Evolutionary conservation across 2,888 invertebrate species (phyloP).

Genomic region (Criorhina ranunculi): DNA sequence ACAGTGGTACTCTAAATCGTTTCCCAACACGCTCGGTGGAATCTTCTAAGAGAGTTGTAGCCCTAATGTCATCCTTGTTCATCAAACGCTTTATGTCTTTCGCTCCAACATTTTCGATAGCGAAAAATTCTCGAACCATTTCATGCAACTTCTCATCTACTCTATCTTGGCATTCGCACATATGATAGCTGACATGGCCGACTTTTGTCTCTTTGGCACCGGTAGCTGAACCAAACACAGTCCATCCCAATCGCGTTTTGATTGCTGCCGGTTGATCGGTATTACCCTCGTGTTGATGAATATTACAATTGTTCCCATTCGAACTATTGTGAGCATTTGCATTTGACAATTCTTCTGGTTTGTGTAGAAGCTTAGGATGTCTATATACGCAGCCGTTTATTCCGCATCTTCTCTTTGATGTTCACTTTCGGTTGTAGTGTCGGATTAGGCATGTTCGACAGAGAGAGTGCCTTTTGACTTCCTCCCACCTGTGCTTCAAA

Average conservation of each 20-base stretch:
- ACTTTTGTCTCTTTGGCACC: not conserved
- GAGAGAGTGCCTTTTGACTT: not conserved
- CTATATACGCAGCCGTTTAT: not conserved
- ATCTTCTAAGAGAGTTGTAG: not conserved
- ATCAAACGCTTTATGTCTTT: too few species aligned
- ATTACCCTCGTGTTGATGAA: too few species aligned
- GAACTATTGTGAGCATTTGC: not conserved
- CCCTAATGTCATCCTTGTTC: not conserved
- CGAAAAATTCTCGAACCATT: too few species aligned
- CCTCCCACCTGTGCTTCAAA: constrained; percentile 1
- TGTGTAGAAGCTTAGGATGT: not conserved
- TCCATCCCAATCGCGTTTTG: constrained; percentile 74
- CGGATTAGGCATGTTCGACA: not conserved
- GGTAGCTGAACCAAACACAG: not conserved
- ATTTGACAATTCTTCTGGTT: not conserved
- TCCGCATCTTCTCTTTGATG: constrained; percentile 3
- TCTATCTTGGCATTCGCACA: constrained; percentile 49
- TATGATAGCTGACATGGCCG: constrained; percentile 20
- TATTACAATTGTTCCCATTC: too few species aligned
- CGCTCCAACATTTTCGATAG: too few species aligned
- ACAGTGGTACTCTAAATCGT: constrained; percentile 10
- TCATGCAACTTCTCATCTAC: too few species aligned
- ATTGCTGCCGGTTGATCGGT: too few species aligned
- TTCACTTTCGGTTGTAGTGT: not conserved
- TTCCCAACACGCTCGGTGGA: not conserved